Evolutionary conservation across 2,888 invertebrate species (phyloP).

Genomic region (Entomobrya multifasciata): DNA sequence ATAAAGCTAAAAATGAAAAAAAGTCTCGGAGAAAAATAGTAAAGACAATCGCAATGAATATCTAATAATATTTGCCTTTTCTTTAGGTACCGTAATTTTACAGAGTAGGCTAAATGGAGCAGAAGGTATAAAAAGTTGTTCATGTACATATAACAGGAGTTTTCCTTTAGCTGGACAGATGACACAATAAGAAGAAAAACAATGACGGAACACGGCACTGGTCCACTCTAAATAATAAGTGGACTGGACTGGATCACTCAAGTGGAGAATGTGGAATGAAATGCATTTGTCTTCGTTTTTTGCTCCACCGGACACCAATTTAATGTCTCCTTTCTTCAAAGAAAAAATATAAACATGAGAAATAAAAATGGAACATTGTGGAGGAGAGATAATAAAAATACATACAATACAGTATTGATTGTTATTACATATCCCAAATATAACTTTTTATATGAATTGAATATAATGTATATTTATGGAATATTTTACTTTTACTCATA

Average conservation of each 20-base stretch:
- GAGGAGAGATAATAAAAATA: neutral
- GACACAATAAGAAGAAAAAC: neutral
- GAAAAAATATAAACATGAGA: neutral
- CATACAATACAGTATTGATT: neutral
- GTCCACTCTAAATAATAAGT: slow-evolving; percentile 54
- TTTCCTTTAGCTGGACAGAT: too few species aligned
- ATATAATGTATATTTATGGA: too few species aligned
- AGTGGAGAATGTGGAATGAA: slow-evolving; percentile 61
- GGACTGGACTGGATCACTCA: slow-evolving; percentile 61
- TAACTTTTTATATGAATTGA: too few species aligned
- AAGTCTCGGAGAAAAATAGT: slow-evolving; percentile 31
- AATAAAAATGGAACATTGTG: neutral
- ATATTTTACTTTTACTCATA: too few species aligned
- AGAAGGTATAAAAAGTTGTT: too few species aligned
- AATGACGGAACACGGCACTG: neutral
- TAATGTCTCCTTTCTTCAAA: slow-evolving; percentile 35
- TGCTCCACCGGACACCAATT: slow-evolving; percentile 56
- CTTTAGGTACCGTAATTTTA: neutral
- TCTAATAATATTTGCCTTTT: slow-evolving; percentile 21
- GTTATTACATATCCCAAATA: slow-evolving; percentile 22
- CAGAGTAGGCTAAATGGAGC: neutral
- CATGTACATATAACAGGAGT: slow-evolving; percentile 28
- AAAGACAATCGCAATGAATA: slow-evolving; percentile 16
- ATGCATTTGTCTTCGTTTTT: slow-evolving; percentile 42
- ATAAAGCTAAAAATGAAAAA: slow-evolving; percentile 57